Base-by-base conservation (phyloP, 1,140 invertebrate genomes). In the Drosophila azteca region DNA sequence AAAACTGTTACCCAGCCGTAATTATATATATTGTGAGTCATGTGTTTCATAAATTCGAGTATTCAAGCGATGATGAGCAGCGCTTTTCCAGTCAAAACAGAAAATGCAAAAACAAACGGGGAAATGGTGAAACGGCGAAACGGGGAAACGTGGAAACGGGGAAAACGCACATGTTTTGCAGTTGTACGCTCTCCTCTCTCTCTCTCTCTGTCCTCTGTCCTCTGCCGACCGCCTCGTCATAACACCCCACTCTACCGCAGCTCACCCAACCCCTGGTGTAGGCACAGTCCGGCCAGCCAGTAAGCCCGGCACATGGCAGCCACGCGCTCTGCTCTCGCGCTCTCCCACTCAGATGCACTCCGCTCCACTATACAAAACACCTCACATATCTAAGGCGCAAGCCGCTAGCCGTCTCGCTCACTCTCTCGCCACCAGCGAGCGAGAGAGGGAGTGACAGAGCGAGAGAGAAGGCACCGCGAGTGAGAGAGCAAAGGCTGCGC, bases 311-410 rank as follows among this genome's bases (percentile, higher is more conserved):
- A 85, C 83, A 87, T 77, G 81, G 26, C 73, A 82, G 68, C 68
- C 79, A 75, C 70, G 66, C 58, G 60, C 80, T 69, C 71, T 77
- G 71, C 75, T 87, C 83, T 79, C 83, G 55, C 79, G 79, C 83
- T 88, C 79, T 88, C 83, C 83, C 83, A 73, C 83, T 88, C 83
- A 83, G 84, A 83, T 88, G 76, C 76, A 88, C 66, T 88, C 68
- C 71, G 69, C 77, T 75, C 81, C 80, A 78, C 82, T 85, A 87
- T 74, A 87, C 83, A 88, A 83, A 63, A 63, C 79, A 79, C 67
- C 76, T 79, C 70, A 88, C 83, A 88, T 88, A 88, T 62, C 76
- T 88, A 88, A 66, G 72, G 76, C 76, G 72, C 51, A 53, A 74
- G 72, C 35, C 35, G 83, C 87, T 73, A 83, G 77, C 76, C 71